A percentile compares a stretch with the other conserved stretches of the same genome.
Evolutionary conservation across 1,140 invertebrate genomes (phyloP).

Genomic region (Hesperophylax magnus): DNA sequence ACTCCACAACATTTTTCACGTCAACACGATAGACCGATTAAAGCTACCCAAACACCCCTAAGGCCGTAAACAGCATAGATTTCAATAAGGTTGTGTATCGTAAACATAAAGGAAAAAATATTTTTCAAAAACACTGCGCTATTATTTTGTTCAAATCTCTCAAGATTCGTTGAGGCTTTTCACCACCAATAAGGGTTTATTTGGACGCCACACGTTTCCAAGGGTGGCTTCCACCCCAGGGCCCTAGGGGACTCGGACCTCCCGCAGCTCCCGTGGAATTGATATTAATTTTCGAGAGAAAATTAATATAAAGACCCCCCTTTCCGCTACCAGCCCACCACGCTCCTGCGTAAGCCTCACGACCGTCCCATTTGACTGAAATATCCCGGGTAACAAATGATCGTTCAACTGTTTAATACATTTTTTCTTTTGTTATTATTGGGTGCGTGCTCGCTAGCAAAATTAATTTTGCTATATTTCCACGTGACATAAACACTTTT

Average conservation of each 20-base stretch:
- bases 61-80: too few species aligned
- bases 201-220: neutral
- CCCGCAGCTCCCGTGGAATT: constrained; percentile 8
- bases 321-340: neutral
- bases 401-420: constrained; percentile 9
- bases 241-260: neutral
- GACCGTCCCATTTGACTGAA: constrained; percentile 10
- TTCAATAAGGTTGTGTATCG: too few species aligned
- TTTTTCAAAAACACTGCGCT: too few species aligned
- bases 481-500: too few species aligned
- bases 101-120: too few species aligned
- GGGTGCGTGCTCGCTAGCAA: neutral
- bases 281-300: constrained; percentile 10
- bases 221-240: neutral
- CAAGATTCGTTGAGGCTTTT: too few species aligned
- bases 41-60: too few species aligned
- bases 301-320: constrained; percentile 8
- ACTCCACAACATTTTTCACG: too few species aligned
- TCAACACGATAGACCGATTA: too few species aligned
- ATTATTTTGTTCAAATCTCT: too few species aligned
- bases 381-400: constrained; percentile 18
- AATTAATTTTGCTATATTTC: neutral
- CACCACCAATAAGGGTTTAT: too few species aligned
- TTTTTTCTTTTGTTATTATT: constrained; percentile 10
- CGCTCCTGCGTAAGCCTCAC: neutral